Evolutionary conservation across 2,888 invertebrate genomes (phyloP).

Genomic region (Andrena bicolor): DNA sequence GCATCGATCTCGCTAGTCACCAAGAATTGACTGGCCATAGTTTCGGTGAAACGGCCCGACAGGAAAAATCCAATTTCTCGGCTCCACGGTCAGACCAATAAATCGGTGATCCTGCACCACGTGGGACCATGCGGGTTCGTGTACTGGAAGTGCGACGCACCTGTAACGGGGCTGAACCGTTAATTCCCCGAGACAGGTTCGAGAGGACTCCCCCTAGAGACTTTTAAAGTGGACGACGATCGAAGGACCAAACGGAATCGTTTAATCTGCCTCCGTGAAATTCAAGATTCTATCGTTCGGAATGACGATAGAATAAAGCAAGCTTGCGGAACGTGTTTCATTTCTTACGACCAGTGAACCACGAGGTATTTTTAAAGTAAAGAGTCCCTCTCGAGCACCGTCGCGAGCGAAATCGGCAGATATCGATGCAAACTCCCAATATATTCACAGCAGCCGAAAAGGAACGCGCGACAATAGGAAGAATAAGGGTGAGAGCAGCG

Average conservation of each 20-base stretch:
- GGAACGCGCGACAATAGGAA: background rate
- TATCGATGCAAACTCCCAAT: conserved; percentile 3
- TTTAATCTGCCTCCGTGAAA: background rate
- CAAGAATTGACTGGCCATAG: conserved; percentile 33
- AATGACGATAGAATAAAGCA: too few species aligned
- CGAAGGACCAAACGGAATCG: background rate
- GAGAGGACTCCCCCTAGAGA: background rate
- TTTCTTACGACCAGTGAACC: too few species aligned
- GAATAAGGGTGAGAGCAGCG: conserved; percentile 12
- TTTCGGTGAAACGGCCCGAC: conserved; percentile 29
- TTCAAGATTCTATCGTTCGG: background rate
- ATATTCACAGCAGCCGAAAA: background rate
- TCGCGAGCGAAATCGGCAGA: background rate
- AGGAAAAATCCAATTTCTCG: conserved; percentile 59
- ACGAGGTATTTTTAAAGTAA: background rate
- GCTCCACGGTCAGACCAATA: conserved; percentile 24
- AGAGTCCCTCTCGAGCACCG: background rate
- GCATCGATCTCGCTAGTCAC: conserved; percentile 45
- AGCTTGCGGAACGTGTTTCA: too few species aligned
- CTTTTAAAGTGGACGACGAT: background rate
- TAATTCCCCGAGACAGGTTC: conserved; percentile 16
- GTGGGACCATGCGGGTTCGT: conserved; percentile 25
- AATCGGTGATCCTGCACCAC: conserved; percentile 39
- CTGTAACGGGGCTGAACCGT: conserved; percentile 8
- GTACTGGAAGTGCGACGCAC: conserved; percentile 20